Evolutionary conservation across 2,888 invertebrate genomes (phyloP), one percentile per base, ranked within the genome.

Genomic region (Chydorus sphaericus): DNA sequence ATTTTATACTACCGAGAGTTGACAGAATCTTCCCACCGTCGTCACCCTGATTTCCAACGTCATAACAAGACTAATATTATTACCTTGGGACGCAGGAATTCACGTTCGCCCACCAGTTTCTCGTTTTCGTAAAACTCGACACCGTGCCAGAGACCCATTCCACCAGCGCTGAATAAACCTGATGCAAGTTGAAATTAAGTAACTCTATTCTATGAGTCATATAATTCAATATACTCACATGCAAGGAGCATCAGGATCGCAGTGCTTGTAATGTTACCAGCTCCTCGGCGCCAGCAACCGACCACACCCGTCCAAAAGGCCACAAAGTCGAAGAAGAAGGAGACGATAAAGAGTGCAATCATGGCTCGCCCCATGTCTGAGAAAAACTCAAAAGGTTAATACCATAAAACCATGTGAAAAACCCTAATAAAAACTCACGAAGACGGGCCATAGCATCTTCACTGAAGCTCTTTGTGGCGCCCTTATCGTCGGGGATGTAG

Each of bases 301-400:
- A 92, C 86, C 14, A 94, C 83, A 58, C 96, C 96, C 56, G 92
- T 90, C 80, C 93, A 89, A 73, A 94, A 94, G 23, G 93, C 89
- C 64, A 91, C 81, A 72, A 93, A 87, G 62, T 93, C 83, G 48
- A 90, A 81, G 64, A 91, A 77, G 73, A 97, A 89, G 52, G 89
- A 88, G 57, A 93, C 82, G 66, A 92, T 88, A 76, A 92, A 93
- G 63, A 94, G 77, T 36, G 90, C 91, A 67, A 94, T 85, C 73
- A 89, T 88, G 57, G 92, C 89, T 62, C 96, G 79, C 62, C 91
- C 89, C 83, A 96, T 85, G 74, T 80, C 80, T 80, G 71, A 29
- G n/a, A n/a, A n/a, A n/a, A n/a, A n/a, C n/a, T n/a, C n/a, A n/a
- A n/a, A n/a, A n/a, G n/a, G 18, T 38, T 39, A 11, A 23, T 44